Evolutionary conservation across 2,797 vertebrate species (phyloP), one percentile per base, ranked within the genome.

Genomic region (Hyperoplus lanceolatus): DNA sequence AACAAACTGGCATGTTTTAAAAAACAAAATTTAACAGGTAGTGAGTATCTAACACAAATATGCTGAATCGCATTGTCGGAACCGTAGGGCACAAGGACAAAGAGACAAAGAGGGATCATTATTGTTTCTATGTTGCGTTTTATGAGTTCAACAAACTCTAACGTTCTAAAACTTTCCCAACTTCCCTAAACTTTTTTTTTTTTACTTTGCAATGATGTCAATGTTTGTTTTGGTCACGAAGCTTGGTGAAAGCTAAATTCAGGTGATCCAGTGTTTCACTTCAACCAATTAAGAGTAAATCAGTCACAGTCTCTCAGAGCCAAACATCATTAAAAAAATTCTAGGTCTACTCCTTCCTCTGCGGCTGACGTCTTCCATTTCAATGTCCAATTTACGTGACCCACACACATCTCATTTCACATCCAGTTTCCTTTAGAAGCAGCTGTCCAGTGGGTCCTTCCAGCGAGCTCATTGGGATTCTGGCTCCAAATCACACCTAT

Each of bases 401-500:
- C 54, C 60, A 29, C 42, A 11, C 18, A 18, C 14, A 4, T 4
- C 12, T 21, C 7, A 1, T 29, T 42, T 70, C 41, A 45, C 2
- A 3, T 13, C 53, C 60, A 21, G 51, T 11, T 62, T 50, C 16
- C 21, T 50, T 64, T 49, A 69, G 14, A 15, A 53, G n/a, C 70
- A 39, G 14, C 51, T 21, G 59, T 58, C 53, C 51, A 14, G 39
- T 11, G 16, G 36, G 4, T 39, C 42, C 0, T 64, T 61, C 41
- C 49, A 29, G 45, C 53, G 45, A 55, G 12, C 60, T 18, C 68
- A 66, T 65, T 58, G 29, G 36, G 63, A 58, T 29, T 55, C 76
- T 68, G 59, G 43, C 73, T 55, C 8, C 58, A 62, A 45, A 63
- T 72, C 56, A 41, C 46, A 62, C 59, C 53, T 58, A 46, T 51